Percentiles rank a stretch among this genome's conserved stretches.
Evolutionary conservation across 2,797 vertebrate species (phyloP).

Genomic region (Scleropages formosus): DNA sequence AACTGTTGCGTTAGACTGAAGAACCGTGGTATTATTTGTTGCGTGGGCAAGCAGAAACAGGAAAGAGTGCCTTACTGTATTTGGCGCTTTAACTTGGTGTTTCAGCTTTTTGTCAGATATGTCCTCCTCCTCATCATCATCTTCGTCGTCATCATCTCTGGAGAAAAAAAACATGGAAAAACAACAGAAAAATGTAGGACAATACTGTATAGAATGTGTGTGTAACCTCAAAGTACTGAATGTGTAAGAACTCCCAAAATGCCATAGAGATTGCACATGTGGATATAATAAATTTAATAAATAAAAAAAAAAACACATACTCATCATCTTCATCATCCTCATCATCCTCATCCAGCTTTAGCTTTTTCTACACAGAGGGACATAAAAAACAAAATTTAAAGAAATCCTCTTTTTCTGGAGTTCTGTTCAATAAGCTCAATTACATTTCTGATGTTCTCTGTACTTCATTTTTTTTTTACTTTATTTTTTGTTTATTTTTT

Average conservation of each 20-base stretch:
- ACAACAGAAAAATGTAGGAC: background rate
- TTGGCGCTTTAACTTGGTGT: conserved; percentile 50
- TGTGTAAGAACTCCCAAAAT: no score
- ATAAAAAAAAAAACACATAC: conserved; percentile 28
- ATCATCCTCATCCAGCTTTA: conserved; percentile 57
- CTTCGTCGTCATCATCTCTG: conserved; percentile 62
- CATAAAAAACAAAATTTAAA: background rate
- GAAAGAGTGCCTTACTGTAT: conserved; percentile 56
- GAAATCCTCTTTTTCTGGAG: no score
- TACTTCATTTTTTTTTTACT: background rate
- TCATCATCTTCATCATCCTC: conserved; percentile 47
- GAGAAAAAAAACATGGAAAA: background rate
- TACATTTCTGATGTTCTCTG: no score
- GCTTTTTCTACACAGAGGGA: conserved; percentile 64
- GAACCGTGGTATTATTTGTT: no score
- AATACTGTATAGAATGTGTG: no score
- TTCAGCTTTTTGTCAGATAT: conserved; percentile 44
- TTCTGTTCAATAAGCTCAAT: no score
- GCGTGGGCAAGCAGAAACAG: background rate
- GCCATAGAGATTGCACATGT: no score
- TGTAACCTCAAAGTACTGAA: background rate
- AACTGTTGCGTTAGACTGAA: no score
- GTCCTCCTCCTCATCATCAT: conserved; percentile 55
- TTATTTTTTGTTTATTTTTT: background rate
- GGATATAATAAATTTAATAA: background rate